Percentiles rank a stretch among this genome's conserved stretches.
Conservation (phyloP, 2,113 vertebrate species). For the Hippocampus guttulatus region DNA sequence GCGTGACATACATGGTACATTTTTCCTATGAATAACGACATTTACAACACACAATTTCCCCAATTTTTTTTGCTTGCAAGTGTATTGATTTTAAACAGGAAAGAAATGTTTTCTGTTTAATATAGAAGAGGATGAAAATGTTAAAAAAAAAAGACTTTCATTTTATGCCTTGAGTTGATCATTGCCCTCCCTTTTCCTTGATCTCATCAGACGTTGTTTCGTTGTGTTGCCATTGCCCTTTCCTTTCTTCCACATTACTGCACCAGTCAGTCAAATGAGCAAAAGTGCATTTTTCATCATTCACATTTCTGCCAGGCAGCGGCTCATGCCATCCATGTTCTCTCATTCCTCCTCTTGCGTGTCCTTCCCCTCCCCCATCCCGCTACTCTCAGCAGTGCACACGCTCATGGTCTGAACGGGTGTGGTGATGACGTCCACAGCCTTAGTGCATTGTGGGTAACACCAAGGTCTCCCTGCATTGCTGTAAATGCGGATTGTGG, state of each 20-base stretch:
- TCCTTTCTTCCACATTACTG: background rate
- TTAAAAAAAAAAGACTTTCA: background rate
- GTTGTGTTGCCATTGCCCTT: constrained; percentile 8
- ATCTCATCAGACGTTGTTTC: constrained; percentile 8
- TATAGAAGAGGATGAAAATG: too few relatives aligned
- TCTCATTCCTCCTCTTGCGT: constrained; percentile 38
- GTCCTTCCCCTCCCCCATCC: constrained; percentile 55
- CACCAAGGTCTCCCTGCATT: constrained; percentile 59
- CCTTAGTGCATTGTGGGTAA: constrained; percentile 71
- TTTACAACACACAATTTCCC: background rate
- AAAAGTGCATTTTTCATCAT: constrained; percentile 17
- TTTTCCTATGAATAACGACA: constrained; percentile 15
- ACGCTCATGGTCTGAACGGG: constrained; percentile 58
- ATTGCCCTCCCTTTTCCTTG: background rate
- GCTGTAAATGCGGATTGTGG: constrained; percentile 59
- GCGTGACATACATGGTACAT: constrained; percentile 60
- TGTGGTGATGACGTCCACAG: constrained; percentile 66
- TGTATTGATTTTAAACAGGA: background rate
- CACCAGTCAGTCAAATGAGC: constrained; percentile 11
- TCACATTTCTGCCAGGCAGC: constrained; percentile 27
- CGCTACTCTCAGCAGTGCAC: constrained; percentile 44
- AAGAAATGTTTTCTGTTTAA: background rate
- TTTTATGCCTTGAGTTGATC: background rate
- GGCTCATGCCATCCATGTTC: constrained; percentile 36
- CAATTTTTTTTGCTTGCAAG: too few relatives aligned